phyloP scores from a whole-genome alignment of 2,113 vertebrate genomes.

The Geococcyx californianus region DNA sequence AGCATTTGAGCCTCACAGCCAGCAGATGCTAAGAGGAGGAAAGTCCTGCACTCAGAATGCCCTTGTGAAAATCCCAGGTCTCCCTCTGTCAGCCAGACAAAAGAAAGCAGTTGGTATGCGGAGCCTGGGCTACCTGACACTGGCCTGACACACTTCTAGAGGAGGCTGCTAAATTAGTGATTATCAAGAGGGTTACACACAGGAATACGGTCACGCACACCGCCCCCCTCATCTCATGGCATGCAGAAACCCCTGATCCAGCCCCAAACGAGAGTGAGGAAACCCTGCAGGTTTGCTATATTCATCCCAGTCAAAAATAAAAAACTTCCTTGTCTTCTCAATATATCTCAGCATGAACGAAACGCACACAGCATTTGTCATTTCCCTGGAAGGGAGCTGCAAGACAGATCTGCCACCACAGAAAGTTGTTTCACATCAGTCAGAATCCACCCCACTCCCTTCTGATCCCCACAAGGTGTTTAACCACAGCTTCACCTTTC shows the following conservation, averaged over 20 bases:
- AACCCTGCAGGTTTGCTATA: neutral
- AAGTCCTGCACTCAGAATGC: neutral
- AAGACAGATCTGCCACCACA: neutral
- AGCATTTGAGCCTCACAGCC: neutral
- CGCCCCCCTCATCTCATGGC: fast-evolving
- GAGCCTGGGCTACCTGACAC: neutral
- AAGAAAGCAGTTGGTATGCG: constrained; percentile 7
- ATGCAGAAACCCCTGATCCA: neutral
- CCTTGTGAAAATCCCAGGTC: neutral
- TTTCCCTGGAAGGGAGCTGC: neutral
- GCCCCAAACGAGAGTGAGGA: neutral
- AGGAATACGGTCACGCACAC: neutral
- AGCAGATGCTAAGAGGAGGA: neutral
- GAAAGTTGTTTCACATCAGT: neutral
- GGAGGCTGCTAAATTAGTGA: constrained; percentile 45
- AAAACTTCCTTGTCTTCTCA: neutral
- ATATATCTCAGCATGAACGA: fast-evolving
- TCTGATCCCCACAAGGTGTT: neutral
- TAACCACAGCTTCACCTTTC: neutral
- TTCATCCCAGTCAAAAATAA: neutral
- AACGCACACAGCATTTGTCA: neutral
- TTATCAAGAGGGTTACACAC: neutral
- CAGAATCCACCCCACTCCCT: neutral
- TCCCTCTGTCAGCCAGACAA: neutral
- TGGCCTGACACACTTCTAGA: neutral